phyloP scores from a whole-genome alignment of 2,888 invertebrate genomes.

The Drosophila mettleri region DNA sequence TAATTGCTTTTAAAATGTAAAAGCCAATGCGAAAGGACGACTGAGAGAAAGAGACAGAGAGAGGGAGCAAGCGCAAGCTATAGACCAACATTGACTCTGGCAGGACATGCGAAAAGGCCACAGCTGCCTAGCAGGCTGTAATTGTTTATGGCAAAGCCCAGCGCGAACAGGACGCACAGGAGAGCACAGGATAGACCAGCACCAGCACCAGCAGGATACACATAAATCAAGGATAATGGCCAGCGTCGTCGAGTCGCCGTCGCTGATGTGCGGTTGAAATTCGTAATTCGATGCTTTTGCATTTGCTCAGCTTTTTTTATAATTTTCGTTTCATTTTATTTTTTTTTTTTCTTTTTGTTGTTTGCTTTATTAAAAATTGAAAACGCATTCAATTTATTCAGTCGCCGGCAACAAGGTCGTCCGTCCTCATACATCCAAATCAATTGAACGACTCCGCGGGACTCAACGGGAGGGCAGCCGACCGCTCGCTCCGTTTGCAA shows the following conservation, averaged over 20 bases:
- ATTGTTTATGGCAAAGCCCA: conserved; percentile 71
- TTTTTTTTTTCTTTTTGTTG: conserved; percentile 31
- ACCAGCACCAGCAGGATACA: conserved; percentile 67
- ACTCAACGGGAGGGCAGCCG: conserved; percentile 43
- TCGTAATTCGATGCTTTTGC: conserved; percentile 79
- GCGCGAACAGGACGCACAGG: conserved; percentile 36
- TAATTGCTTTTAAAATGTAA: conserved; percentile 81
- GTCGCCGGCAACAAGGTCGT: conserved; percentile 69
- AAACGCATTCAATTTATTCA: conserved; percentile 80
- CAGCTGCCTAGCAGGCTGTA: conserved; percentile 69
- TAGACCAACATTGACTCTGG: conserved; percentile 75
- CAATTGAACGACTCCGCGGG: conserved; percentile 60
- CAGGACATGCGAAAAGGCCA: conserved; percentile 68
- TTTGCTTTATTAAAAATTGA: conserved; percentile 77
- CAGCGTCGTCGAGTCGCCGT: conserved; percentile 69
- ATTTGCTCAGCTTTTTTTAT: conserved; percentile 49
- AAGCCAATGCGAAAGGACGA: conserved; percentile 45
- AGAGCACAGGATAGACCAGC: conserved; percentile 36
- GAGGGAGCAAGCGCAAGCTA: conserved; percentile 12
- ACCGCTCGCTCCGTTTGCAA: conserved; percentile 2
- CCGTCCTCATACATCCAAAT: conserved; percentile 59
- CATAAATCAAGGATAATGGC: conserved; percentile 79
- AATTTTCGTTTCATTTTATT: conserved; percentile 26
- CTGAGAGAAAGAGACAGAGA: background rate
- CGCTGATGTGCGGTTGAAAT: conserved; percentile 66